Conservation (phyloP, 2,888 invertebrate species). For the Cataglyphis cursor region DNA sequence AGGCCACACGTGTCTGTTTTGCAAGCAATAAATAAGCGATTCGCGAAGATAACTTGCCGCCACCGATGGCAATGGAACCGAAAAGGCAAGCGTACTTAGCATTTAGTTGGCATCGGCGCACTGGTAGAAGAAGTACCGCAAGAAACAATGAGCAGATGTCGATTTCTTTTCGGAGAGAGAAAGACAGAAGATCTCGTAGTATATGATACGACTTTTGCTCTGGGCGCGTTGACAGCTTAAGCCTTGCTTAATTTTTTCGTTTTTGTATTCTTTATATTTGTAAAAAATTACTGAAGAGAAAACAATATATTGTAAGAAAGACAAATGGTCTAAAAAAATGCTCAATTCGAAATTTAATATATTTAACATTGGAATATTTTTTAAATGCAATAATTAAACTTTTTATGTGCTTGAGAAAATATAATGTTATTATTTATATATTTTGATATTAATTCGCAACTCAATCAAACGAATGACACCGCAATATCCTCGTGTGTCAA, state of each 20-base stretch:
- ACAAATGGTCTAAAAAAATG: background rate
- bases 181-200: slow-evolving; percentile 19
- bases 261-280: background rate
- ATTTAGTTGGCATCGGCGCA: slow-evolving; percentile 38
- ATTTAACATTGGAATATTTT: background rate
- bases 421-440: background rate
- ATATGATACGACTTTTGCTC: slow-evolving; percentile 31
- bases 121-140: slow-evolving; percentile 68
- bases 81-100: slow-evolving; percentile 33
- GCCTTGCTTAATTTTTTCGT: background rate
- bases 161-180: slow-evolving; percentile 42
- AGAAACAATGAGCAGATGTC: slow-evolving; percentile 62
- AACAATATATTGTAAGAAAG: background rate
- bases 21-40: slow-evolving; percentile 70
- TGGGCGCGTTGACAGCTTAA: background rate
- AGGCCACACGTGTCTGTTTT: slow-evolving; percentile 50
- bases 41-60: slow-evolving; percentile 50
- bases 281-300: background rate
- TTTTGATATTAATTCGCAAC: slow-evolving; percentile 24
- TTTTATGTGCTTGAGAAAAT: background rate
- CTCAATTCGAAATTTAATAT: background rate
- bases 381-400: background rate
- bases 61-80: slow-evolving; percentile 41
- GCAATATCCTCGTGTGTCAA: slow-evolving; percentile 28
- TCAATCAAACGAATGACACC: slow-evolving; percentile 39